Base-by-base conservation (phyloP, 2,888 invertebrate genomes). In the Cheilosia scutellata region DNA sequence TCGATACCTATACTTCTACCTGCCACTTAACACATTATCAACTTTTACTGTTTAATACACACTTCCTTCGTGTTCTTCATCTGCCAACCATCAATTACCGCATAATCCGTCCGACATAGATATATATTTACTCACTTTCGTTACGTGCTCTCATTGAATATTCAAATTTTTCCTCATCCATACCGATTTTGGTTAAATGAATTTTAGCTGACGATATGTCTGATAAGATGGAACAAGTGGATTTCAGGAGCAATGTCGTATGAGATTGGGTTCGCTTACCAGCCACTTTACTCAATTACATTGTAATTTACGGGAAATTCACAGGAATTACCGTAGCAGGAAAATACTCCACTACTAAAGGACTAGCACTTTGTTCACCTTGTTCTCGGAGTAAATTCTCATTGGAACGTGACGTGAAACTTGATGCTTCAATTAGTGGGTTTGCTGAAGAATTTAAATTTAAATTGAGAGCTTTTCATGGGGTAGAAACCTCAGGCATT, bases 181-280 rank as follows among this genome's bases (percentile, higher is more conserved):
- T 47, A 40, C 7, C 63, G 55, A 55, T 76, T 51, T 65, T 49
- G 66, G 53, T 66, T 82, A 82, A 82, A 86, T 72, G 76, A 82
- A 82, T 86, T 86, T 86, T 72, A 80, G 86, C 86, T 86, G 80
- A 86, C 86, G 86, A 86, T 82, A 86, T 86, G 86, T 86, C 86
- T 86, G 86, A 86, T 86, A 86, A 86, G 86, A 86, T 63, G 72
- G 71, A 86, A 77, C 80, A 82, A 82, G 71, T 76, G 80, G 86
- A 80, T 80, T 62, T 37, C 55, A 42, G 65, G 33, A 47, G 57
- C 71, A 71, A 44, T 62, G 77, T 71, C 55, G 83, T 78, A 33
- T 72, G 57, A 51, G 68, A 68, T 79, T 27, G 40, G 55, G 53
- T 55, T 75, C 60, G 60, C 75, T 84, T 71, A 37, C 60, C 66